These are phyloP conservation scores for Nesospiza acunhae DNA, from an alignment of 2,113 vertebrate species.

Conservation along the genomic window DNA sequence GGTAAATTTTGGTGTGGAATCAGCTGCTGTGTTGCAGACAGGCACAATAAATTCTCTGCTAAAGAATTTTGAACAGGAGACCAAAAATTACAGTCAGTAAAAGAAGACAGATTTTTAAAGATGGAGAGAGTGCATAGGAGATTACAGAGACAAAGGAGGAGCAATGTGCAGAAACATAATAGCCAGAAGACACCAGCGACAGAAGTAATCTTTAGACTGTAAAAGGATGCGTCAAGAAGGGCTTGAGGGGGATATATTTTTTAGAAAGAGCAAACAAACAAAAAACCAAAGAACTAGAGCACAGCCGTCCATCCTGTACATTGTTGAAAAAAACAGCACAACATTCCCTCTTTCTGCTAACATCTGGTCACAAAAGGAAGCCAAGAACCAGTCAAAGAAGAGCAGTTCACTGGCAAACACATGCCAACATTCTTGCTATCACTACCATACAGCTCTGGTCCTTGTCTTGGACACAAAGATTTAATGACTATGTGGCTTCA, in stretches of 20 bases:
- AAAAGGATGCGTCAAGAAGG: not conserved
- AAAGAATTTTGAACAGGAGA: not conserved
- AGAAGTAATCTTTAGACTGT: not conserved
- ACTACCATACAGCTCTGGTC: not conserved
- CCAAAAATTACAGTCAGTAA: not conserved
- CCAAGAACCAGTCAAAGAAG: slow-evolving; percentile 12
- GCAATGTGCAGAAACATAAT: not conserved
- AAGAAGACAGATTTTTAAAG: not conserved
- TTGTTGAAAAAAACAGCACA: not conserved
- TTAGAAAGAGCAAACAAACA: not conserved
- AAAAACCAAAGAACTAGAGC: not conserved
- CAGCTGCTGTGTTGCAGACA: not conserved
- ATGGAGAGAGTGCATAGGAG: not conserved
- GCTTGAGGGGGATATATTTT: not conserved
- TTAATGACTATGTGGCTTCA: not conserved
- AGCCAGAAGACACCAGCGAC: not conserved
- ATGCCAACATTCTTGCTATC: not conserved
- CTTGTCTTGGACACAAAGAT: not conserved
- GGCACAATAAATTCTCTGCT: not conserved
- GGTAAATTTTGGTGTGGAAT: not conserved
- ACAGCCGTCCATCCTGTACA: not conserved
- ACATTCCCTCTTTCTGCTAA: not conserved
- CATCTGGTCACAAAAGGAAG: slow-evolving; percentile 20
- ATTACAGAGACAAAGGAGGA: not conserved
- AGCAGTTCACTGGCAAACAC: not conserved